Conservation (phyloP, 1,140 invertebrate genomes). For the Drosophila takahashii region DNA sequence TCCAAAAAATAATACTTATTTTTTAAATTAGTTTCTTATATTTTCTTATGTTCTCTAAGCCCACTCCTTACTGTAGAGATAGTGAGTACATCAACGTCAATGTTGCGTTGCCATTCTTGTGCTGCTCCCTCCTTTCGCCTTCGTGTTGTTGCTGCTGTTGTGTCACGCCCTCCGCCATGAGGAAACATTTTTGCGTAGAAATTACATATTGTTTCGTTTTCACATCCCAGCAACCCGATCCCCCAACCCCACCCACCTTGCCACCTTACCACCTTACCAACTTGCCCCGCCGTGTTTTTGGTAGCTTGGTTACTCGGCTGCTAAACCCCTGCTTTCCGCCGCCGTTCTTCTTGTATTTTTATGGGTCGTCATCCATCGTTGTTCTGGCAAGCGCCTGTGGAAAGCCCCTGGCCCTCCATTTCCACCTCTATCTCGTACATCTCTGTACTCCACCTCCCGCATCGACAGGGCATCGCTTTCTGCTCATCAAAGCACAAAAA, state of each 20-base stretch:
- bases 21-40: no score
- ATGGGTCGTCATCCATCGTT: constrained; percentile 44
- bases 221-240: constrained; percentile 16
- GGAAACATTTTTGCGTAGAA: constrained; percentile 54
- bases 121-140: constrained; percentile 12
- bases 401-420: not conserved
- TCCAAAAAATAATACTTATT: no score
- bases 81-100: constrained; percentile 40
- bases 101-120: constrained; percentile 24
- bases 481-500: constrained; percentile 54
- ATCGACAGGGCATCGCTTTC: constrained; percentile 35
- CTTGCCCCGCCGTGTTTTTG: not conserved
- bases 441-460: not conserved
- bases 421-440: not conserved
- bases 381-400: constrained; percentile 16
- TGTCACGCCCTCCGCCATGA: constrained; percentile 31
- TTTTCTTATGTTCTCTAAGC: not conserved
- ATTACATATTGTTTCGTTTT: constrained; percentile 54
- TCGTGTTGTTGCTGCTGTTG: constrained; percentile 16
- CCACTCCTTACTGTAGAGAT: constrained; percentile 13
- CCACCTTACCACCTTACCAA: no score
- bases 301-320: constrained; percentile 32
- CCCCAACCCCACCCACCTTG: not conserved
- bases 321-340: constrained; percentile 4
- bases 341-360: constrained; percentile 25